phyloP scores from a whole-genome alignment of 2,797 vertebrate species.

The Xenopus petersii region DNA sequence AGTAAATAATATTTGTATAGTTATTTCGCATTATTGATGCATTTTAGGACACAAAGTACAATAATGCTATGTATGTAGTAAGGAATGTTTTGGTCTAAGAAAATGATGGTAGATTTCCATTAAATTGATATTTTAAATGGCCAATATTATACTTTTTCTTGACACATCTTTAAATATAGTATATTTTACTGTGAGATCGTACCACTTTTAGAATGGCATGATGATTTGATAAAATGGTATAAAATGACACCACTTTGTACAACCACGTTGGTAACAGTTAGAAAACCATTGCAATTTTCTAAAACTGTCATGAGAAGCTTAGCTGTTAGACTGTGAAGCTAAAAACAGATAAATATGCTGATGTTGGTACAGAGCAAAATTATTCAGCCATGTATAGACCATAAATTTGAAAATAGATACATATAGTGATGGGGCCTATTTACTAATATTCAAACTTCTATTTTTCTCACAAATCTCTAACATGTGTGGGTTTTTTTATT shows the following conservation, averaged over 20 bases:
- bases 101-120: not conserved
- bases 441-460: too few species aligned
- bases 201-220: constrained; percentile 2
- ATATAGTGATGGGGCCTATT: too few species aligned
- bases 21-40: not conserved
- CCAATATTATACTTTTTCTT: not conserved
- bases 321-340: not conserved
- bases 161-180: constrained; percentile 6
- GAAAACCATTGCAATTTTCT: not conserved
- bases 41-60: not conserved
- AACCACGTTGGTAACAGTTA: not conserved
- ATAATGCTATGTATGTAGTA: not conserved
- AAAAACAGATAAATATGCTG: not conserved
- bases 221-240: constrained; percentile 22
- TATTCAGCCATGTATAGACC: too few species aligned
- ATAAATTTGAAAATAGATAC: too few species aligned
- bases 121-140: constrained; percentile 12
- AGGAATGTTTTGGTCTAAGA: constrained; percentile 13
- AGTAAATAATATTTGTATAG: not conserved
- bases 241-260: constrained; percentile 34
- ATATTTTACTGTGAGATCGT: constrained; percentile 26
- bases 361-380: too few species aligned
- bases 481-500: too few species aligned
- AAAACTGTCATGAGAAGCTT: not conserved
- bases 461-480: too few species aligned